These are phyloP conservation scores for Trachelus tabidus DNA, from an alignment of 2,888 invertebrate genomes.

Conservation along the genomic window DNA sequence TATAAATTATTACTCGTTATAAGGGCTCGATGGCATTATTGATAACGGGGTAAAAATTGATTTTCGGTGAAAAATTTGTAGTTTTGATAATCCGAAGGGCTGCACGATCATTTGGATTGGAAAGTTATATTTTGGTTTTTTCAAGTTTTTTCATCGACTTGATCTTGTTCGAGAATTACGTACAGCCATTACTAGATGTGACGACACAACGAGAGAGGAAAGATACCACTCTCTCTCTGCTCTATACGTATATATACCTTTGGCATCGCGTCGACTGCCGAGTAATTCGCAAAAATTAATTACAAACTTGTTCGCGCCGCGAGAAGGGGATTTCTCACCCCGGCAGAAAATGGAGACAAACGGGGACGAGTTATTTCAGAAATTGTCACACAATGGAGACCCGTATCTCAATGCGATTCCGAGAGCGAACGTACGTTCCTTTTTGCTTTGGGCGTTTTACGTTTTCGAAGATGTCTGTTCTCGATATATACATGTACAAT, in stretches of 20 bases:
- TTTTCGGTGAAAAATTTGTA: not conserved
- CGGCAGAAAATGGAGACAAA: conserved; percentile 47
- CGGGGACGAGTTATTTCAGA: conserved; percentile 48
- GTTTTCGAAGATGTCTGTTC: not conserved
- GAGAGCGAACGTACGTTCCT: not conserved
- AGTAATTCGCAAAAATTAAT: conserved; percentile 64
- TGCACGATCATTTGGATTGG: too few species aligned
- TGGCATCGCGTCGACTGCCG: conserved; percentile 57
- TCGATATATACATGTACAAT: not conserved
- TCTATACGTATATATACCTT: conserved; percentile 29
- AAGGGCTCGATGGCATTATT: not conserved
- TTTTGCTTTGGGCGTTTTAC: not conserved
- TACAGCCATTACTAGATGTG: conserved; percentile 2
- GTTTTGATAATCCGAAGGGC: not conserved
- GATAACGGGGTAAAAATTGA: not conserved
- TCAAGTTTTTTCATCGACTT: not conserved
- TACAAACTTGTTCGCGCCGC: conserved; percentile 55
- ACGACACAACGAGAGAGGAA: conserved; percentile 41
- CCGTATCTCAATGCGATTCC: not conserved
- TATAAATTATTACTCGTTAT: not conserved
- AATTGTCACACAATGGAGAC: conserved; percentile 48
- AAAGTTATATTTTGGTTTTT: not conserved
- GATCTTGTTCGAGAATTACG: not conserved
- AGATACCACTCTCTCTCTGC: conserved; percentile 53
- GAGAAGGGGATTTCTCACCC: conserved; percentile 45